Evolutionary conservation across 2,113 vertebrate species (phyloP).

Genomic region (Anarhynchus alexandrinus): DNA sequence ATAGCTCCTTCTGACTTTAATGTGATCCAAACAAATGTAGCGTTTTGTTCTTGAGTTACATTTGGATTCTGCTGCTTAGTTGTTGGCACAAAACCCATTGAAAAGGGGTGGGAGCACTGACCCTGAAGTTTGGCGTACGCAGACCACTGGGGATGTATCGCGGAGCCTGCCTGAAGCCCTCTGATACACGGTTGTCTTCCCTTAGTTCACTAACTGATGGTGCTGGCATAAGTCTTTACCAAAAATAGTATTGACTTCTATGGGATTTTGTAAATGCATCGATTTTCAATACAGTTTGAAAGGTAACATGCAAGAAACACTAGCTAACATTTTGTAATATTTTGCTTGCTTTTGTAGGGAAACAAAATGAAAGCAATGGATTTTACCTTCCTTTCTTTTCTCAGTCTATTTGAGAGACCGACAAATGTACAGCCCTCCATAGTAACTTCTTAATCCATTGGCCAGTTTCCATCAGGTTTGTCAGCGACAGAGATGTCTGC

Average conservation of each 20-base stretch:
- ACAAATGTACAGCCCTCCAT: neutral
- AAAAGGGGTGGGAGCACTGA: neutral
- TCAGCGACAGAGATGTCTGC: neutral
- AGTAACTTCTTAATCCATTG: neutral
- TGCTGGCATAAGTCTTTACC: neutral
- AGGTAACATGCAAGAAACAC: neutral
- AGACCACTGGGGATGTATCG: fast-evolving
- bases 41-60: neutral
- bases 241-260: neutral
- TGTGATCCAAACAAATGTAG: slow-evolving; percentile 33
- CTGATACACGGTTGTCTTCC: fast-evolving
- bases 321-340: neutral
- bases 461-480: neutral
- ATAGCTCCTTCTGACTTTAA: slow-evolving; percentile 50
- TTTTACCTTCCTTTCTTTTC: neutral
- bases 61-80: neutral
- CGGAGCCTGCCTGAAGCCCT: neutral
- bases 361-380: neutral
- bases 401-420: neutral
- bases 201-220: neutral
- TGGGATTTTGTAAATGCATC: neutral
- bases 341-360: neutral
- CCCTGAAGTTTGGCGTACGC: neutral
- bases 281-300: neutral
- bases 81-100: neutral